Base-by-base conservation (phyloP, 2,888 invertebrate genomes). In the Cryptus armator region DNA sequence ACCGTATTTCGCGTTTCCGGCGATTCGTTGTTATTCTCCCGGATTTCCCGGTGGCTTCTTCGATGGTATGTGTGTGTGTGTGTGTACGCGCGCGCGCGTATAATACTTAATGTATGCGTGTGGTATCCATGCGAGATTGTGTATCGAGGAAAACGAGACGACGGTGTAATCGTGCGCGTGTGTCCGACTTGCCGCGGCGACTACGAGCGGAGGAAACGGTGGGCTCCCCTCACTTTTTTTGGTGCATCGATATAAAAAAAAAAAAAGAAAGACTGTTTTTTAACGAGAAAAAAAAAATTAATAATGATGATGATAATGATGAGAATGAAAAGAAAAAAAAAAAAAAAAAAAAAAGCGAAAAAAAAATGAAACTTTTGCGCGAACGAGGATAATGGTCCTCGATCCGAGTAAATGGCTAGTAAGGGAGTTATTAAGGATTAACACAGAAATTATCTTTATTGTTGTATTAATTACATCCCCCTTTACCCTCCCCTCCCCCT, bases 191-290 rank as follows among this genome's bases (percentile, higher is more conserved):
- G 44, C 37, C 44, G 59, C 51, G 53, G 6, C 14, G 43, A 9
- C 51, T 29, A 14, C 37, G 53, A 64, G 12, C 24, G 56, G 44
- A 59, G 59, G 43, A 56, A 46, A 68, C n/a, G 44, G 29, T 29
- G 72, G 67, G 62, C 85, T 86, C 85, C 84, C 86, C 84, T 86
- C 75, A 71, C 87, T 77, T 83, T 83, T 86, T 86, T 88, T 87
- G 88, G 88, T 89, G 91, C 89, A 81, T 87, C 83, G 86, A 81
- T 86, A 43, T 51, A 16, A 19, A 19, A 19, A 19, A 19, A 19
- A 19, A 53, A 53, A 88, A 89, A 86, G 88, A 89, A 91, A 91
- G 91, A 91, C 91, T 91, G 90, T 89, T 90, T 89, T 90, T 88
- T 87, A 89, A 87, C 87, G 66, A 68, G 68, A 77, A 74, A 81